These are phyloP conservation scores for Penaeus indicus DNA, from an alignment of 1,140 invertebrate species.

Conservation along the genomic window DNA sequence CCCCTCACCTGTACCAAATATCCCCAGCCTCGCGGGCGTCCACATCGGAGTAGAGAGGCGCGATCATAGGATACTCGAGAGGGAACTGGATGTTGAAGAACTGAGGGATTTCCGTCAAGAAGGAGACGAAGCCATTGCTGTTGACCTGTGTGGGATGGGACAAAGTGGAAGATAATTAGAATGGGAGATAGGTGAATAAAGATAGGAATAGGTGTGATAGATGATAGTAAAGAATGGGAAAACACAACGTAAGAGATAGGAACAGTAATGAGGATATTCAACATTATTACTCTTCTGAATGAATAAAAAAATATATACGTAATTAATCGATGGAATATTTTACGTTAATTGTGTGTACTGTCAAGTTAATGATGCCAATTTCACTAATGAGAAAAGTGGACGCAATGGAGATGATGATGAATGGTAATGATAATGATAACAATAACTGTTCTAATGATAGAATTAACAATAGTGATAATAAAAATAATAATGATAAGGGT, in stretches of 20 bases:
- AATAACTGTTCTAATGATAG: too few species aligned
- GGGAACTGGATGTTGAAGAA: conserved; percentile 92
- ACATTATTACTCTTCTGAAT: too few species aligned
- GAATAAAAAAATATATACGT: too few species aligned
- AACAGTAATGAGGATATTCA: neutral
- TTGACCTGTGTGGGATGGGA: conserved; percentile 79
- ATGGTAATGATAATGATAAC: too few species aligned
- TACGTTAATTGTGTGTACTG: too few species aligned
- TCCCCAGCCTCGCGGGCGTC: conserved; percentile 82
- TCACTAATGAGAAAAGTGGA: too few species aligned
- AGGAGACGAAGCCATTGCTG: conserved; percentile 91
- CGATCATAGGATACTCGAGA: conserved; percentile 89
- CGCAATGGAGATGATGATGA: too few species aligned
- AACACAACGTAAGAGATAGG: neutral
- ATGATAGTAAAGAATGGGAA: neutral
- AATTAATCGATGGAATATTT: too few species aligned
- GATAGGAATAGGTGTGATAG: neutral
- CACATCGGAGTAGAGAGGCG: conserved; percentile 91
- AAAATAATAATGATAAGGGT: too few species aligned
- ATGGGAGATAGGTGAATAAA: neutral
- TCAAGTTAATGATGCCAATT: too few species aligned
- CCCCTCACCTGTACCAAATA: conserved; percentile 80
- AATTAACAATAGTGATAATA: too few species aligned
- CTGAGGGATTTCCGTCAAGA: conserved; percentile 84
- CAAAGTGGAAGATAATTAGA: neutral